Percentiles rank a stretch among this genome's conserved stretches.
Conservation (phyloP, 2,113 vertebrate species). For the Ramphastos sulfuratus region DNA sequence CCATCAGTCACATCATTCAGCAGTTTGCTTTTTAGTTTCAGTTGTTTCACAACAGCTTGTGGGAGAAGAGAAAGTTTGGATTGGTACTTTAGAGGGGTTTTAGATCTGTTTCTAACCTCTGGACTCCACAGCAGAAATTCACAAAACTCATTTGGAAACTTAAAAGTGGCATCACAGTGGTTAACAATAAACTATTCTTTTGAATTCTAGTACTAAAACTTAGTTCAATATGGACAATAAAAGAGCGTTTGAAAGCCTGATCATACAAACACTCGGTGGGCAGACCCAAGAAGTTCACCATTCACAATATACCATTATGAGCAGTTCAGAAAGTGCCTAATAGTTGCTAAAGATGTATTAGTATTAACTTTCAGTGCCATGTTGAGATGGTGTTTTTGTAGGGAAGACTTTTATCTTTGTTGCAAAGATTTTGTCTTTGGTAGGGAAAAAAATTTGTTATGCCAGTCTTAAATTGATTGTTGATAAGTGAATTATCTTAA, state of each 20-base stretch:
- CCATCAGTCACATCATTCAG: not conserved
- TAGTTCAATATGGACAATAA: not conserved
- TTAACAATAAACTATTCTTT: not conserved
- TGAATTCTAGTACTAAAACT: not conserved
- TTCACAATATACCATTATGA: not conserved
- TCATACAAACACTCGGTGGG: not conserved
- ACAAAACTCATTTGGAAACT: not conserved
- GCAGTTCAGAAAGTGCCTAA: not conserved
- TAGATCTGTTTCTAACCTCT: not conserved
- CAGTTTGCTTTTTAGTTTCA: not conserved
- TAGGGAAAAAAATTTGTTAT: not conserved
- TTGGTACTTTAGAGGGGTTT: not conserved
- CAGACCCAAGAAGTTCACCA: not conserved
- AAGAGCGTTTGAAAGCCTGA: not conserved
- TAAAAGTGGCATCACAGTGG: not conserved
- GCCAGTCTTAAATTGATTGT: not conserved
- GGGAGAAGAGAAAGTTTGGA: not conserved
- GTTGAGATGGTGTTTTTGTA: not conserved
- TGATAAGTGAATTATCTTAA: not conserved
- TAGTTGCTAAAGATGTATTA: not conserved
- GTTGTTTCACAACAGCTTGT: not conserved
- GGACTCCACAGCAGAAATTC: not conserved
- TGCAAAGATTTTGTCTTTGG: not conserved
- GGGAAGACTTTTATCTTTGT: not conserved
- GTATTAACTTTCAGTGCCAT: not conserved